Conservation (phyloP, 2,113 vertebrate species). For the Dasyprocta punctata region DNA sequence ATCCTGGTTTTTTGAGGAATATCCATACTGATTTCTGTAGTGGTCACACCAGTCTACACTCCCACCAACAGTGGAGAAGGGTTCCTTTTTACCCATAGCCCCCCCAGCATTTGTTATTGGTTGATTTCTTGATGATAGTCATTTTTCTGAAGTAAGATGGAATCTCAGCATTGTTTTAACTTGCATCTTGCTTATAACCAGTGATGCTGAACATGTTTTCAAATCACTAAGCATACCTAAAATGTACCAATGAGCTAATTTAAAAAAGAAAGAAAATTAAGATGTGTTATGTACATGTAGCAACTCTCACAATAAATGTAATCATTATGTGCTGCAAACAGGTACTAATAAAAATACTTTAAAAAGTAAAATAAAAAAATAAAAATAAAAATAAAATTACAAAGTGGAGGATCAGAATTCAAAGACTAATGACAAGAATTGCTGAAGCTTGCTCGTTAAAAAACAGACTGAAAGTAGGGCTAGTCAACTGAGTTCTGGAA, state of each 20-base stretch:
- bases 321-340: background rate
- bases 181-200: background rate
- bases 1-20: background rate
- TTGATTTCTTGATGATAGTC: background rate
- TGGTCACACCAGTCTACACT: background rate
- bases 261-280: background rate
- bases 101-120: background rate
- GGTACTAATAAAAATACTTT: background rate
- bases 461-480: background rate
- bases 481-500: background rate
- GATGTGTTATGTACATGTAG: background rate
- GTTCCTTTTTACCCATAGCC: background rate
- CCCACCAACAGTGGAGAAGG: background rate
- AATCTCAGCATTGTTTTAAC: background rate
- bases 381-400: background rate
- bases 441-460: background rate
- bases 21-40: background rate
- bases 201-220: background rate
- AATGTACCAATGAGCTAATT: background rate
- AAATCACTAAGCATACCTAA: background rate
- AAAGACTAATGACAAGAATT: background rate
- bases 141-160: background rate
- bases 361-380: background rate
- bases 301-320: background rate
- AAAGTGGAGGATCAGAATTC: background rate